Evolutionary conservation across 2,113 vertebrate species (phyloP).

Genomic region (Anguilla japonica): DNA sequence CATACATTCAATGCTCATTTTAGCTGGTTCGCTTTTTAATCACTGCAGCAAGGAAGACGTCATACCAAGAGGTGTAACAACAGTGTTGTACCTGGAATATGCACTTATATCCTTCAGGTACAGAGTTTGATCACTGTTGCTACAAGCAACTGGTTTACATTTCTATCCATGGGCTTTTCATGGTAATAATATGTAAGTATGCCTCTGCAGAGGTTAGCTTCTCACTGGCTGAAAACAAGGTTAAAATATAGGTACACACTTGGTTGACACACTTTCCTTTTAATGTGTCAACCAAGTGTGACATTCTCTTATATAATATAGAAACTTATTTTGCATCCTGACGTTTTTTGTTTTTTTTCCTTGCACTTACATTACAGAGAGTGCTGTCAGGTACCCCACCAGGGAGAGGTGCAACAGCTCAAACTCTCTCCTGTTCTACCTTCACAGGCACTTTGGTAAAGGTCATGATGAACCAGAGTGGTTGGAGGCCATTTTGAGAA

Average conservation of each 20-base stretch:
- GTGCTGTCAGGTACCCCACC: background rate
- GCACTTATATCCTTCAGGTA: background rate
- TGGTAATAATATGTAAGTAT: background rate
- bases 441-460: background rate
- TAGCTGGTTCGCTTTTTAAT: too few species aligned
- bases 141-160: background rate
- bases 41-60: background rate
- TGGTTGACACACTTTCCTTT: too few species aligned
- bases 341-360: too few species aligned
- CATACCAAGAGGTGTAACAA: too few species aligned
- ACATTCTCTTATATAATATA: background rate
- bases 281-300: background rate
- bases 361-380: too few species aligned
- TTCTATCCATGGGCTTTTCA: background rate
- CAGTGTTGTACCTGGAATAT: background rate
- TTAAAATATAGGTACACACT: too few species aligned
- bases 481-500: background rate
- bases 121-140: background rate
- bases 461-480: background rate
- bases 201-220: too few species aligned
- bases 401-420: background rate
- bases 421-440: background rate
- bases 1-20: background rate
- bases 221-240: too few species aligned
- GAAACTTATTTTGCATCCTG: too few species aligned